phyloP scores from a whole-genome alignment of 2,797 vertebrate species.

The Brachyrhaphis roseni region DNA sequence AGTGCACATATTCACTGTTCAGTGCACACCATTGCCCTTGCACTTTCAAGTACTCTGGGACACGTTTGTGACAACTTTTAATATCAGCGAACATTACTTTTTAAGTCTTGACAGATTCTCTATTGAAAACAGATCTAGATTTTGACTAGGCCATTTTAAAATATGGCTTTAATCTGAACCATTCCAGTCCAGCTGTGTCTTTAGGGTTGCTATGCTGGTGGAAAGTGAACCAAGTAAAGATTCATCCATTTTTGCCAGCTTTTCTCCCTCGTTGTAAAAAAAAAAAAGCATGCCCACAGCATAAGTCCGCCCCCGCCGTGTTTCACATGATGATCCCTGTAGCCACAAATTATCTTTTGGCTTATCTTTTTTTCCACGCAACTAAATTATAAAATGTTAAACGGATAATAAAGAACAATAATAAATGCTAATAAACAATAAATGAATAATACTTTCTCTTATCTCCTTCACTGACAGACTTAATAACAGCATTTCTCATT shows the following conservation, averaged over 20 bases:
- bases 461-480: not conserved
- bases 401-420: not conserved
- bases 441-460: not conserved
- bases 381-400: not conserved
- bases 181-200: not conserved
- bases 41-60: too few relatives aligned
- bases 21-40: too few relatives aligned
- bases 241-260: not conserved
- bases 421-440: not conserved
- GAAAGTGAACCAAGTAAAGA: not conserved
- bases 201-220: not conserved
- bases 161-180: not conserved
- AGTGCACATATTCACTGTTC: not conserved
- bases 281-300: not conserved
- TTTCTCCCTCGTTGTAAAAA: not conserved
- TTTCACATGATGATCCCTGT: not conserved
- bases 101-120: not conserved
- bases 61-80: too few relatives aligned
- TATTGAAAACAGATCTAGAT: not conserved
- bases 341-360: not conserved
- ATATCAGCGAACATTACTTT: not conserved
- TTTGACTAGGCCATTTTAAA: not conserved
- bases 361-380: not conserved
- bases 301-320: not conserved
- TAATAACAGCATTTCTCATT: not conserved